Conservation (phyloP, 1,140 invertebrate species). For the Trachymyrmex septentrionalis region DNA sequence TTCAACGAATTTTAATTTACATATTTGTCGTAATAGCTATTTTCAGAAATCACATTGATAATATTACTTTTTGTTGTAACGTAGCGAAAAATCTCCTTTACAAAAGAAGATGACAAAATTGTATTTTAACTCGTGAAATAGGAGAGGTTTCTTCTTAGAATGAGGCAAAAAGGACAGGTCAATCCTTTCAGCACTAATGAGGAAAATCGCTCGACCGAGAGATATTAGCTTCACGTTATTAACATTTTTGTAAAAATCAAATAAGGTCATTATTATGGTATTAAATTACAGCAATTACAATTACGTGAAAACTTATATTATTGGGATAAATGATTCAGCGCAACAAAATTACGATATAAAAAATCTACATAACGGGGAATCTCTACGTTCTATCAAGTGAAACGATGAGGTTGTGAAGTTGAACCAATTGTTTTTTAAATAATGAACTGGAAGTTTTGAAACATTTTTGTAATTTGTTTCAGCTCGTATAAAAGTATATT, state of each 20-base stretch:
- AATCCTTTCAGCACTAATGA: constrained; percentile 51
- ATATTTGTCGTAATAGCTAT: background rate
- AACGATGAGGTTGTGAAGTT: background rate
- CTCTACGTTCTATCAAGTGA: background rate
- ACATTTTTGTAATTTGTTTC: background rate
- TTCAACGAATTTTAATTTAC: background rate
- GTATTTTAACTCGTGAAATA: constrained; percentile 52
- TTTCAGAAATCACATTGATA: background rate
- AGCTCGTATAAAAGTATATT: background rate
- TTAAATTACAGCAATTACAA: constrained; percentile 49
- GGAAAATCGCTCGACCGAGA: constrained; percentile 52
- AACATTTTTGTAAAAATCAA: constrained; percentile 47
- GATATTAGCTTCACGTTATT: constrained; percentile 55
- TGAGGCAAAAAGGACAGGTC: constrained; percentile 41
- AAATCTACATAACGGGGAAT: background rate
- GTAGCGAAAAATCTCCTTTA: constrained; percentile 11
- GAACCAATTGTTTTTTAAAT: constrained; percentile 11
- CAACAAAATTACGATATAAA: background rate
- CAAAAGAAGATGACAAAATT: constrained; percentile 46
- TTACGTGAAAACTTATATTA: constrained; percentile 31
- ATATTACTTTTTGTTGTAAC: constrained; percentile 27
- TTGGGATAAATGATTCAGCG: background rate
- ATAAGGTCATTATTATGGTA: constrained; percentile 41
- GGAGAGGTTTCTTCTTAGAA: constrained; percentile 11
- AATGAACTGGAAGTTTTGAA: background rate